These are phyloP conservation scores for Boleophthalmus pectinirostris DNA, from an alignment of 2,113 vertebrate species.

Conservation along the genomic window DNA sequence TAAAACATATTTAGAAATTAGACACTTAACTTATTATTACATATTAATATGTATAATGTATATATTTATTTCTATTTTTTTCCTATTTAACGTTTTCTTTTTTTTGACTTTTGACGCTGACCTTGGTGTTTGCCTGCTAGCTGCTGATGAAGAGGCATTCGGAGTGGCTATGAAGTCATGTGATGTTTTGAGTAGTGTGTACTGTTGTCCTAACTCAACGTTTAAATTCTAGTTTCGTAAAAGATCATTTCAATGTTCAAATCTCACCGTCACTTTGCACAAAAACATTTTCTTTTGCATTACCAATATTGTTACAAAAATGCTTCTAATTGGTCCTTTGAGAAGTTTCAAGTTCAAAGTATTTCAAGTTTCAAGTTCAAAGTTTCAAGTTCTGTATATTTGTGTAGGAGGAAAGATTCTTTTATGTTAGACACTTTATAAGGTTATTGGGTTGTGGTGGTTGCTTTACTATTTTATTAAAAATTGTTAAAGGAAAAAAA, in stretches of 20 bases:
- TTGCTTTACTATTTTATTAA: slow-evolving; percentile 56
- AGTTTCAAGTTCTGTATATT: slow-evolving; percentile 19
- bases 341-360: background rate
- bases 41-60: background rate
- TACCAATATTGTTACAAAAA: slow-evolving; percentile 1
- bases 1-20: too few relatives aligned
- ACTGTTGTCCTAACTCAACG: background rate
- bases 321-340: background rate
- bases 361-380: too few relatives aligned
- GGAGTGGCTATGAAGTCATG: slow-evolving; percentile 92
- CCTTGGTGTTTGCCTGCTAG: slow-evolving; percentile 86
- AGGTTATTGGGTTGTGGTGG: slow-evolving; percentile 22
- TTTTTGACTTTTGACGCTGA: slow-evolving; percentile 85
- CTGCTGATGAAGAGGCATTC: slow-evolving; percentile 91
- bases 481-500: slow-evolving; percentile 37
- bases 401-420: slow-evolving; percentile 11
- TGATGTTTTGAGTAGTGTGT: slow-evolving; percentile 47
- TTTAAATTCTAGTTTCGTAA: slow-evolving; percentile 7
- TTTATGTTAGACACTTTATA: slow-evolving; percentile 9
- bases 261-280: slow-evolving; percentile 22
- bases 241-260: slow-evolving; percentile 16
- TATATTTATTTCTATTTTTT: slow-evolving; percentile 61
- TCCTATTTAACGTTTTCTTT: too few relatives aligned
- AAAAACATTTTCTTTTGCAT: slow-evolving; percentile 30
- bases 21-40: too few relatives aligned